phyloP scores from a whole-genome alignment of 23 tunicate species.

The Ciona savignyi region DNA sequence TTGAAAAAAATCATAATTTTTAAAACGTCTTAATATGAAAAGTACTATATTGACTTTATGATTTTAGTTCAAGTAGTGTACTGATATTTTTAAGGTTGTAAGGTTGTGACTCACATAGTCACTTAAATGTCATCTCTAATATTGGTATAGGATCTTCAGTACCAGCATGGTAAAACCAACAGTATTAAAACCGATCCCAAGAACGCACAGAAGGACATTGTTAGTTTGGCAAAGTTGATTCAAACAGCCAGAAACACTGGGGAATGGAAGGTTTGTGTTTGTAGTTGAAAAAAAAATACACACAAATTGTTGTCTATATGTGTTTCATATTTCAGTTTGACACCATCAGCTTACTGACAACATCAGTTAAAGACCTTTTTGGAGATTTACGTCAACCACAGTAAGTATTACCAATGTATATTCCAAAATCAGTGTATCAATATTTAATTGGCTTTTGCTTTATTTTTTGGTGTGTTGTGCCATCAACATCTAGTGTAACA shows the following conservation, averaged over 20 bases:
- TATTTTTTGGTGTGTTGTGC: no score
- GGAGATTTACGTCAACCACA: slow-evolving; percentile 1
- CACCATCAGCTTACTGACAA: not conserved
- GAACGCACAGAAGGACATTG: slow-evolving; percentile 4
- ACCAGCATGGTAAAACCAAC: not conserved
- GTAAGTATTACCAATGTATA: slow-evolving; percentile 1
- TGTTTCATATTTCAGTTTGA: slow-evolving; percentile 9
- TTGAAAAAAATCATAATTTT: no score
- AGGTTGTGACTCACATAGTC: no score
- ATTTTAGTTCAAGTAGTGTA: no score
- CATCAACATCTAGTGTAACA: no score
- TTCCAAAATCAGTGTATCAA: not conserved
- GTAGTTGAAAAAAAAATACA: no score
- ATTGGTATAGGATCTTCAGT: not conserved
- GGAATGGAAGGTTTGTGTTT: slow-evolving; percentile 23
- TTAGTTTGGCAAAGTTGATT: slow-evolving; percentile 2
- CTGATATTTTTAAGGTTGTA: no score
- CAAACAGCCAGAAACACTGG: slow-evolving; percentile 20
- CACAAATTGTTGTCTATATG: not conserved
- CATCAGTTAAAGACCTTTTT: slow-evolving; percentile 11
- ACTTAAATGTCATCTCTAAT: no score
- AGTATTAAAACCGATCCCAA: not conserved
- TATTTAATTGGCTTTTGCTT: no score
- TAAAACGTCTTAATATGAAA: no score
- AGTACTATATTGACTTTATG: no score